Evolutionary conservation across 1,140 invertebrate genomes (phyloP), one percentile per base, ranked within the genome.

Genomic region (Lysiphlebus fabarum): DNA sequence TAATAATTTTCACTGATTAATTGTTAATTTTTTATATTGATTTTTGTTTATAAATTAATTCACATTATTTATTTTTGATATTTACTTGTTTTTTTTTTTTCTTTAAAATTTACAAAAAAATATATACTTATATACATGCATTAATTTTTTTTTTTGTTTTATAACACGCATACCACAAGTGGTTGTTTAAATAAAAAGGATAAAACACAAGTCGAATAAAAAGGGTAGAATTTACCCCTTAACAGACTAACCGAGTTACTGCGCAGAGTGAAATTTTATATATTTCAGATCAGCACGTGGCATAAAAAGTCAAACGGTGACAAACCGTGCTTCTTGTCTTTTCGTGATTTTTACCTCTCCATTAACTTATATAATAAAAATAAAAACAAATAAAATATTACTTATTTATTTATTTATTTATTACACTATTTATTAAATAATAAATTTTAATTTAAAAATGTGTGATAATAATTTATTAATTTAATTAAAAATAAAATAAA

Each of bases 1-100:
- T 34, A 92, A 78, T 10, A 91, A 69, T 43, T 85, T 62, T 54
- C 86, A 74, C 70, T 92, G 87, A 48, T 82, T 74, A 8, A 66
- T 12, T 5, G 72, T 67, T 33, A 77, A 54, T 12, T 33, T 37
- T 7, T 62, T 63, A 7, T 7, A 7, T 7, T 62, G 7, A 74
- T 61, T 42, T 45, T 66, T 0, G 73, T 76, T 5, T 59, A 66
- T n/a, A 66, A 36, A 41, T 48, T 0, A 65, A 33, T 26, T 26
- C 17, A 26, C 1, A n/a, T 1, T 4, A 26, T 26, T 26, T 4
- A 26, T 26, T 1, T 4, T 26, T 45, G 43, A 12, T 45, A 45
- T 12, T 6, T 45, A n/a, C n/a, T n/a, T n/a, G n/a, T 45, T n/a
- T 7, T 7, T 45, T 4, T n/a, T 53, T 38, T 53, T 53, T 8